phyloP scores from a whole-genome alignment of 2,797 vertebrate species.

The Simalia tracyae region DNA sequence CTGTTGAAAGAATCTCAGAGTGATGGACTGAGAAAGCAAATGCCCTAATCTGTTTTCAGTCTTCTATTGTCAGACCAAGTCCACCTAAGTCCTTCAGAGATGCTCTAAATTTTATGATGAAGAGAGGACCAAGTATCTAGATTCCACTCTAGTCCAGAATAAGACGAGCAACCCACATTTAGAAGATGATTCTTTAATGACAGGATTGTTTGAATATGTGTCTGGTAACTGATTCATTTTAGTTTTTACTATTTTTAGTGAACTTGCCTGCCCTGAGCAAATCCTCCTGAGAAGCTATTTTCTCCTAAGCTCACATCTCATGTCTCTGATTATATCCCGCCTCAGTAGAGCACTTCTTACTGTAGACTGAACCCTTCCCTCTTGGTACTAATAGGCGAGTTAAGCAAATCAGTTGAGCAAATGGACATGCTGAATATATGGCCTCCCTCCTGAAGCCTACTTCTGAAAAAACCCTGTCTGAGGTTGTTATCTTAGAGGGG shows the following conservation, averaged over 20 bases:
- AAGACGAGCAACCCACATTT: neutral
- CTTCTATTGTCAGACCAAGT: neutral
- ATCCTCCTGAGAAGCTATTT: neutral
- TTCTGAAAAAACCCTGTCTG: neutral
- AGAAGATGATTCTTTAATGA: neutral
- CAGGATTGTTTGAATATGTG: neutral
- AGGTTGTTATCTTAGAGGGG: neutral
- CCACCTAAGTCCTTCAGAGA: neutral
- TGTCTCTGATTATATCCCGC: neutral
- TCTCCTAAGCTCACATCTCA: neutral
- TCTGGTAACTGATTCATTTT: neutral
- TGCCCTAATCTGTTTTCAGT: neutral
- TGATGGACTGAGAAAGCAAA: neutral
- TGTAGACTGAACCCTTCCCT: neutral
- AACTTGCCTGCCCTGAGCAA: neutral
- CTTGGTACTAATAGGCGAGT: neutral
- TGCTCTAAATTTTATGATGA: neutral
- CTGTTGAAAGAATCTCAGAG: neutral
- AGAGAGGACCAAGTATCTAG: neutral
- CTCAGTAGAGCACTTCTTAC: neutral
- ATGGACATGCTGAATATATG: neutral
- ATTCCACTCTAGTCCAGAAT: neutral
- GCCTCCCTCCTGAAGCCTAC: neutral
- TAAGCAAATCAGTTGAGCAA: neutral
- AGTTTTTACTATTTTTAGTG: neutral